phyloP scores from a whole-genome alignment of 2,888 invertebrate genomes.

The Abrostola tripartita region DNA sequence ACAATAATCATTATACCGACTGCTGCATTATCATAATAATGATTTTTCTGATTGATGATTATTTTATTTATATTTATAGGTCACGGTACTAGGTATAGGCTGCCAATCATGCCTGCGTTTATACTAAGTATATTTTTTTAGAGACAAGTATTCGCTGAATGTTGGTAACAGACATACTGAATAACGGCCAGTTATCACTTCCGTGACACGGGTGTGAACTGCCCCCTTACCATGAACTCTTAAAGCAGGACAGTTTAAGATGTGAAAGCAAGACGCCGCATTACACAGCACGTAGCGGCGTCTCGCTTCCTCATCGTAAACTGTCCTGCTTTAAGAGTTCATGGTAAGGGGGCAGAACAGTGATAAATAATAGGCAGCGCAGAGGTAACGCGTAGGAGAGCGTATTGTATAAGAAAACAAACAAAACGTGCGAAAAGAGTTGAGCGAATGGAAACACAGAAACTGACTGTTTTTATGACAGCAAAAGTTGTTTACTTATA shows the following conservation, averaged over 20 bases:
- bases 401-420: conserved; percentile 46
- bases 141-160: conserved; percentile 34
- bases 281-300: too few relatives aligned
- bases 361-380: conserved; percentile 37
- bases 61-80: conserved; percentile 9
- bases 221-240: too few relatives aligned
- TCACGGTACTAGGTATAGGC: conserved; percentile 3
- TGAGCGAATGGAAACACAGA: conserved; percentile 50
- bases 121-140: neutral
- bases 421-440: conserved; percentile 49
- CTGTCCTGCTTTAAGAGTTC: too few relatives aligned
- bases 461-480: conserved; percentile 71
- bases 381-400: conserved; percentile 7
- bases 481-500: conserved; percentile 64
- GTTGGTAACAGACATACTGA: conserved; percentile 53
- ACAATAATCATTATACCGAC: conserved; percentile 18
- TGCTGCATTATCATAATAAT: conserved; percentile 7
- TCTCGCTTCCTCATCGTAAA: too few relatives aligned
- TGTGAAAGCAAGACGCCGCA: too few relatives aligned
- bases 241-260: too few relatives aligned
- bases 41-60: conserved; percentile 21
- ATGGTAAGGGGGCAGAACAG: too few relatives aligned
- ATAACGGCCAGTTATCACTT: conserved; percentile 41
- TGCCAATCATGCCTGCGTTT: neutral
- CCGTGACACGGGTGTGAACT: conserved; percentile 42